Evolutionary conservation across 1,140 invertebrate genomes (phyloP), one percentile per base, ranked within the genome.

Genomic region (Euura lappo): DNA sequence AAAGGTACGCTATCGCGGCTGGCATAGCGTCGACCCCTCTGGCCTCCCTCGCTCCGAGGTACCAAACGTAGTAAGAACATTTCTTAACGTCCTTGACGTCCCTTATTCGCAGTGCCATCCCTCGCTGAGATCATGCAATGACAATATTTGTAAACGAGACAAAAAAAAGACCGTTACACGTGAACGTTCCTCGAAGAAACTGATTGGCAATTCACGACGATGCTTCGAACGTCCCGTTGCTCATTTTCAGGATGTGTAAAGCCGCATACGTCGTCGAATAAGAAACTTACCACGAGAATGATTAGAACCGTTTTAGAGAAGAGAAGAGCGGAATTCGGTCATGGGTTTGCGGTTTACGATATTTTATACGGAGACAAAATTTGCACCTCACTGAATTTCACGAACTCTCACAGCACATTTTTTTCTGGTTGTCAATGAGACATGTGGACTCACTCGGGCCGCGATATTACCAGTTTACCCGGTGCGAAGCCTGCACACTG

Each of bases 61-160:
- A 99, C 95, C 97, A 98, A 67, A 99, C 97, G 88, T 99, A 99
- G 88, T 98, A 99, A 46, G 97, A 98, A 67, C 96, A 95, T 85
- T 98, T 98, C 88, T 97, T 97, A 78, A 97, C 93, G 83, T 96
- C 95, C 83, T 95, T 95, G 82, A 93, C 91, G 79, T 93, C 86
- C 87, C 93, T 90, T 79, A 93, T 83, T 83, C 84, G 86, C 76
- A 87, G 77, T 76, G 87, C 87, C 87, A 88, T 88, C 75, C 83
- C 84, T 86, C 83, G 78, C 69, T 70, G 45, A 69, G 45, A 69
- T 68, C 28, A 68, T 64, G 13, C 8, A 64, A 13, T 10, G 13
- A 64, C 8, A 64, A 64, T 64, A 10, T 10, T 64, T 10, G 13
- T 10, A 1, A 28, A 28, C 28, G 28, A 28, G 28, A 28, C 28